Percentiles rank a stretch among this genome's conserved stretches.
phyloP scores from a whole-genome alignment of 2,113 vertebrate genomes.

The Indicator indicator region DNA sequence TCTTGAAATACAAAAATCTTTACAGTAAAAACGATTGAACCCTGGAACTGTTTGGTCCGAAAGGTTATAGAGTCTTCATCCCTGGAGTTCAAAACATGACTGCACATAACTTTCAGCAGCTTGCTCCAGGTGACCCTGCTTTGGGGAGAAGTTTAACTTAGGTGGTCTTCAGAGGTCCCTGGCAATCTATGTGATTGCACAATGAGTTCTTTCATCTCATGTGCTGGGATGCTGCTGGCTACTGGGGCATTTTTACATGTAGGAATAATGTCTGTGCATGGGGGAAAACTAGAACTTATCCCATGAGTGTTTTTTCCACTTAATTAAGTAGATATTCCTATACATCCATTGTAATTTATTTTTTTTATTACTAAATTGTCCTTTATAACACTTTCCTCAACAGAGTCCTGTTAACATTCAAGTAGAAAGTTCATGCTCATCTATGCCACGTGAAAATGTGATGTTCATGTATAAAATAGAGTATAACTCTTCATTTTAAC shows the following conservation, averaged over 20 bases:
- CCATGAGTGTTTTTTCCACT: neutral
- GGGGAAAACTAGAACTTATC: neutral
- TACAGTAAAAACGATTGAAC: neutral
- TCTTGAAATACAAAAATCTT: neutral
- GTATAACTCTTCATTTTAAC: slow-evolving; percentile 18
- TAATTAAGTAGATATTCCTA: slow-evolving; percentile 7
- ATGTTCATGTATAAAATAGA: neutral
- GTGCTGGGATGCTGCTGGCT: neutral
- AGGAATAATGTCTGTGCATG: neutral
- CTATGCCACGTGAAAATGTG: neutral
- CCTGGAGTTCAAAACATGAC: too few species aligned
- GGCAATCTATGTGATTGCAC: neutral
- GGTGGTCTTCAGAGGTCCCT: neutral
- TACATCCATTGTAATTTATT: neutral
- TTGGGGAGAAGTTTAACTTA: neutral
- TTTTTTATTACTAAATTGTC: neutral
- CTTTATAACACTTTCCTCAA: neutral
- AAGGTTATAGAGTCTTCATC: neutral
- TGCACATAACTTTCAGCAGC: too few species aligned
- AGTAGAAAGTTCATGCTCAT: slow-evolving; percentile 13
- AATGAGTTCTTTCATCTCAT: neutral
- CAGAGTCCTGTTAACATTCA: neutral
- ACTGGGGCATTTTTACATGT: neutral
- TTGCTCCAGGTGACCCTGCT: too few species aligned
- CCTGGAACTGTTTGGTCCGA: neutral